Conservation (phyloP, 2,888 invertebrate genomes). For the Heteromyza rotundicornis region DNA sequence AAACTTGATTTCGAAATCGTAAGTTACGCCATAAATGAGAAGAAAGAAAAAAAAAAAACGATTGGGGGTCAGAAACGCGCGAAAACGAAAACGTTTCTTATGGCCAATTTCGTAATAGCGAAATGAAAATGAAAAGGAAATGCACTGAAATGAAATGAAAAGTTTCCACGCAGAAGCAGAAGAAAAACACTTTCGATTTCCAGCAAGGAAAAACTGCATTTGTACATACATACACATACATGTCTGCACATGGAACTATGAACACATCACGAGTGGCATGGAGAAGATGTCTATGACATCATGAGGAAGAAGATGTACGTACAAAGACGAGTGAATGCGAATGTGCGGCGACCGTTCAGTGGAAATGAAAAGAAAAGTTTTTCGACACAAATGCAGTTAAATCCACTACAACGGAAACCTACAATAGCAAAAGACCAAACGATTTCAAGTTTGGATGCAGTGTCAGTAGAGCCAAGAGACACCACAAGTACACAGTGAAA, state of each 20-base stretch:
- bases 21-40: conserved; percentile 10
- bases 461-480: background rate
- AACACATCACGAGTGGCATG: too few species aligned
- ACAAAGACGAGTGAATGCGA: too few species aligned
- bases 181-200: background rate
- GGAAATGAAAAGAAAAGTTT: background rate
- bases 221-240: too few species aligned
- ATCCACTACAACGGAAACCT: too few species aligned
- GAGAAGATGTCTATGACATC: conserved; percentile 2
- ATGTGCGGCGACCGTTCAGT: background rate
- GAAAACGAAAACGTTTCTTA: background rate
- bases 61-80: background rate
- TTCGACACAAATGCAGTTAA: too few species aligned
- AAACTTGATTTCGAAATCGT: conserved; percentile 16
- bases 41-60: too few species aligned
- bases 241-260: too few species aligned
- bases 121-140: background rate
- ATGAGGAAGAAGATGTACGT: background rate
- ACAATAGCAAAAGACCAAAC: background rate
- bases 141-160: background rate
- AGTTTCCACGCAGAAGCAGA: background rate
- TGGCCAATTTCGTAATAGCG: background rate
- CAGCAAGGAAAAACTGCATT: background rate
- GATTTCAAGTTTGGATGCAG: background rate
- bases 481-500: too few species aligned